These are phyloP conservation scores for Cryptotis parvus DNA, from an alignment of 2,113 vertebrate species.

Conservation along the genomic window DNA sequence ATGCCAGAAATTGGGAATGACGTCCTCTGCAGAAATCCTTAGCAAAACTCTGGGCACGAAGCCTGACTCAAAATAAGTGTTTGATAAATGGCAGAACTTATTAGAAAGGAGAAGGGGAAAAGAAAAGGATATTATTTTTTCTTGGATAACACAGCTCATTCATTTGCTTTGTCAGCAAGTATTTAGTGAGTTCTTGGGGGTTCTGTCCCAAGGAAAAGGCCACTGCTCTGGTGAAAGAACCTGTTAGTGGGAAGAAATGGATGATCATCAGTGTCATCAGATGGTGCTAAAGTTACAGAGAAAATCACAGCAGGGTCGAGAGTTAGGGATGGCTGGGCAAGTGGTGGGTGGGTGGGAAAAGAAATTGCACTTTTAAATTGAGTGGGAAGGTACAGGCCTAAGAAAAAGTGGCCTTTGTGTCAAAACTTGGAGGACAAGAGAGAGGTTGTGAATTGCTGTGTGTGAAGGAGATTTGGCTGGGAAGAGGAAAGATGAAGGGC, in stretches of 20 bases:
- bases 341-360: background rate
- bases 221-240: background rate
- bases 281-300: background rate
- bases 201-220: background rate
- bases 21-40: rapidly evolving
- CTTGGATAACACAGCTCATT: background rate
- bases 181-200: background rate
- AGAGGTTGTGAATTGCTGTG: background rate
- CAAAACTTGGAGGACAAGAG: background rate
- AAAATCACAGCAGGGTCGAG: background rate
- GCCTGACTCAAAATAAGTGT: background rate
- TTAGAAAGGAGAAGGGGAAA: background rate
- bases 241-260: background rate
- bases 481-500: background rate
- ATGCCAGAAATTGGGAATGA: background rate
- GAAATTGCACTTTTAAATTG: background rate
- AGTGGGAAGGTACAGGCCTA: background rate
- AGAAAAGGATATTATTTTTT: background rate
- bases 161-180: background rate
- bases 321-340: background rate
- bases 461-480: background rate
- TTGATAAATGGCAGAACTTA: background rate
- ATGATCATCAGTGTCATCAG: background rate
- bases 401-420: background rate
- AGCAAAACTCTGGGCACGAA: background rate